Base-by-base conservation (phyloP, 2,113 vertebrate species). In the Xyliphius kryptos region DNA sequence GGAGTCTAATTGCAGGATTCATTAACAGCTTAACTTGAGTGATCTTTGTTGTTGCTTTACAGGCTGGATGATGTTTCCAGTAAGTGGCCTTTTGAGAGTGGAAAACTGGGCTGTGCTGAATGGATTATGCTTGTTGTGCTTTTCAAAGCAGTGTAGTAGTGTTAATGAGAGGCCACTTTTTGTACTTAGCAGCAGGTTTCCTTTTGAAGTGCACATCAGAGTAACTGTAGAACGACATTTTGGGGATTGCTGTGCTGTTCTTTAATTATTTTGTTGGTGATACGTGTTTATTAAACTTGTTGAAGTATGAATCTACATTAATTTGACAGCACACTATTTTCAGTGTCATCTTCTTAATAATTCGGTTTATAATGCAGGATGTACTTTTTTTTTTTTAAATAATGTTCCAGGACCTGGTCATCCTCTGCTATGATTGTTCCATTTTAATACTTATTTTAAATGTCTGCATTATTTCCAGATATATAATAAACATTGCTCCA, bases 251-350 rank as follows among this genome's bases (percentile, higher is more conserved):
- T 56, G 38, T 22, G 11, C 41, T 3, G 49, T 26, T 38, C 15
- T 52, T 52, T 40, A 61, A 36, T 55, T 74, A 50, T 69, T 63
- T 22, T 63, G 68, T 70, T 70, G 59, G 63, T 59, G 49, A 19
- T 46, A 54, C 54, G 46, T 50, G 49, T 67, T 58, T 68, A 74
- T 74, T 74, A 32, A 32, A 32, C 26, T 32, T 32, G 26, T 26
- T 26, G 22, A 26, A 26, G 22, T 32, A 32, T 32, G 7, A 3
- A 32, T 32, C 26, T 32, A 32, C 26, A 32, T 32, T 32, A 32
- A 32, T 32, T 32, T 32, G 26, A 32, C 26, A 1, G 26, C 7
- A 32, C 26, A 32, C 26, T 32, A 2, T 32, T 32, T 32, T 32
- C 26, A 32, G 26, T 32, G 26, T 32, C 26, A 32, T 32, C 26